Evolutionary conservation across 2,797 vertebrate species (phyloP).

Genomic region (Falco berigora): DNA sequence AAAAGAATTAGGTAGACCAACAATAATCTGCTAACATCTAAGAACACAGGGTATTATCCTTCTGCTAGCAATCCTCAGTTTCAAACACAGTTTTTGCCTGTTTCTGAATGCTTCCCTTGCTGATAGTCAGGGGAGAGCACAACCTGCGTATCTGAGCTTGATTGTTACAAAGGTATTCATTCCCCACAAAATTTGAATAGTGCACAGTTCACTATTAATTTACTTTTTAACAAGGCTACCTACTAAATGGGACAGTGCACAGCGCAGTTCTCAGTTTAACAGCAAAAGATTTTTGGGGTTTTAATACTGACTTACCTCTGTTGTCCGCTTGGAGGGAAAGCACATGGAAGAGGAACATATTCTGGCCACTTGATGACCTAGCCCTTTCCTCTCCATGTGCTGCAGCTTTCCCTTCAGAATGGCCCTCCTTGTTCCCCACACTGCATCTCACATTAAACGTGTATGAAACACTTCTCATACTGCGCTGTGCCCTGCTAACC

Average conservation of each 20-base stretch:
- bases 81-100: background rate
- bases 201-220: background rate
- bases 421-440: background rate
- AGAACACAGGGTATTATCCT: background rate
- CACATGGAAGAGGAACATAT: fast-evolving
- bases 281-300: background rate
- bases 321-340: background rate
- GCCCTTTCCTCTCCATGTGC: background rate
- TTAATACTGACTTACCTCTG: background rate
- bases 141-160: background rate
- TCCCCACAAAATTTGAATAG: background rate
- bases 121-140: background rate
- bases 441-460: background rate
- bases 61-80: background rate
- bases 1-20: background rate
- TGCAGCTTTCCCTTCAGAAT: background rate
- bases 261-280: background rate
- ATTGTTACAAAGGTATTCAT: fast-evolving
- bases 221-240: background rate
- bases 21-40: background rate
- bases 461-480: background rate
- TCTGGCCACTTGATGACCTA: background rate
- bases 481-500: background rate
- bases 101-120: background rate
- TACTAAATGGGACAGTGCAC: fast-evolving